A percentile compares a stretch with the other conserved stretches of the same genome.
Conservation (phyloP, 2,797 vertebrate genomes). For the Percopsis omiscomaycus region DNA sequence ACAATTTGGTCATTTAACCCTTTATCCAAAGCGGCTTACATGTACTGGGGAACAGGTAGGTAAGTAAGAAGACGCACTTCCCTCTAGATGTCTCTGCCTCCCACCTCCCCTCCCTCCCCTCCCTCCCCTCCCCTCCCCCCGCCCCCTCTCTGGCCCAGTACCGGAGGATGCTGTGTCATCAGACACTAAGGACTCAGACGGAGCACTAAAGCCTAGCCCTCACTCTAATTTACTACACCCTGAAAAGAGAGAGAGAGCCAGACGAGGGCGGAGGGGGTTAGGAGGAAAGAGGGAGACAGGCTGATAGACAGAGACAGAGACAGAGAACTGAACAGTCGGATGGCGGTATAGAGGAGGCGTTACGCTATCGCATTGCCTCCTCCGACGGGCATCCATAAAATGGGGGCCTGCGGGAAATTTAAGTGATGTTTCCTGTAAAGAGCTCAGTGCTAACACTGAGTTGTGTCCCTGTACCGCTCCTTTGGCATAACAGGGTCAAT, state of each 20-base stretch:
- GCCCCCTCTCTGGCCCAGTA: slow-evolving; percentile 45
- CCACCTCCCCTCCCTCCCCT: slow-evolving; percentile 2
- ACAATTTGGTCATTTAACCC: no score
- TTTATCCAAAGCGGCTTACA: no score
- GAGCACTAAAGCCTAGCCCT: slow-evolving; percentile 72
- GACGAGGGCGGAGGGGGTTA: slow-evolving; percentile 19
- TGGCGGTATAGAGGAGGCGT: slow-evolving; percentile 17
- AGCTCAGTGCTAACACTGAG: slow-evolving; percentile 39
- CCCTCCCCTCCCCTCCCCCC: slow-evolving; percentile 31
- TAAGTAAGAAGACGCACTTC: slow-evolving; percentile 42
- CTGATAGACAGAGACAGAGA: slow-evolving; percentile 23
- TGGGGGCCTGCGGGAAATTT: neutral
- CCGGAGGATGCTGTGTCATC: slow-evolving; percentile 79
- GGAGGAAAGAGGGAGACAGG: slow-evolving; percentile 3
- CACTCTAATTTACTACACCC: slow-evolving; percentile 73
- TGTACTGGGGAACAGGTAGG: no score
- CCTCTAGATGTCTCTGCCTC: slow-evolving; percentile 8
- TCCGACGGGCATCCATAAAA: neutral
- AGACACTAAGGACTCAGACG: slow-evolving; percentile 75
- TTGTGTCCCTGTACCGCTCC: slow-evolving; percentile 26
- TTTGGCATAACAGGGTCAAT: slow-evolving; percentile 1
- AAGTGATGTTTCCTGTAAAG: slow-evolving; percentile 22
- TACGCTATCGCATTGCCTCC: slow-evolving; percentile 28
- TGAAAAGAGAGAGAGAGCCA: slow-evolving; percentile 36
- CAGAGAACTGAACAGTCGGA: slow-evolving; percentile 6